Evolutionary conservation across 2,888 invertebrate species (phyloP).

Genomic region (Ethmia dodecea): DNA sequence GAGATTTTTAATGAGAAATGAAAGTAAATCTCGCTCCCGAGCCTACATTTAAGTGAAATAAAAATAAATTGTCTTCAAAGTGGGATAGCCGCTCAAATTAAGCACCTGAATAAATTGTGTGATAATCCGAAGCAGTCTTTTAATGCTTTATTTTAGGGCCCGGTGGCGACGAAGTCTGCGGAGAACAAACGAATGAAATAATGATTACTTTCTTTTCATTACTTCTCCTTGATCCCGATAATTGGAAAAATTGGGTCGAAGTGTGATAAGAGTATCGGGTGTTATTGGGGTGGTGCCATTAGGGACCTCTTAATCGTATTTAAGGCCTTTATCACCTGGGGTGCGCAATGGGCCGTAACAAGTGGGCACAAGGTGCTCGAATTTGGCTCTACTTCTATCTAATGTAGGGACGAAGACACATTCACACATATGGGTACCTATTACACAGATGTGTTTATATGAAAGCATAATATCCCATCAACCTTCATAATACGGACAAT

Average conservation of each 20-base stretch:
- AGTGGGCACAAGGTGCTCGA: constrained; percentile 37
- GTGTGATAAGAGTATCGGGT: constrained; percentile 63
- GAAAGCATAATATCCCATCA: not conserved
- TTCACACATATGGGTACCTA: not conserved
- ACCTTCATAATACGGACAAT: not conserved
- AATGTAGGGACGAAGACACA: constrained; percentile 9
- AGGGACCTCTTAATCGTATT: constrained; percentile 68
- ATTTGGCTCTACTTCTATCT: constrained; percentile 25
- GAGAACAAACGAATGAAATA: constrained; percentile 68
- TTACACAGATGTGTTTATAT: not conserved
- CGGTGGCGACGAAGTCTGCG: constrained; percentile 46
- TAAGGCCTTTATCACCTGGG: constrained; percentile 70
- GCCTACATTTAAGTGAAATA: constrained; percentile 67
- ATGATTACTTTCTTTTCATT: constrained; percentile 76
- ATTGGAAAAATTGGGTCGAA: constrained; percentile 73
- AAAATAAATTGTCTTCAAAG: constrained; percentile 71
- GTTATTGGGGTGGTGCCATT: constrained; percentile 57
- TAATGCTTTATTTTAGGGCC: constrained; percentile 63
- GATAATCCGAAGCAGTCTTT: constrained; percentile 73
- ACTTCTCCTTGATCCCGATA: constrained; percentile 71
- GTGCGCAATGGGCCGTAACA: constrained; percentile 58
- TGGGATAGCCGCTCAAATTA: constrained; percentile 72
- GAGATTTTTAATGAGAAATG: constrained; percentile 53
- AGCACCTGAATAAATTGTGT: constrained; percentile 77
- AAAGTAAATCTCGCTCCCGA: constrained; percentile 56